Evolutionary conservation across 64 coral and sea anemone species (phyloP).

Genomic region (Montipora capricornis): DNA sequence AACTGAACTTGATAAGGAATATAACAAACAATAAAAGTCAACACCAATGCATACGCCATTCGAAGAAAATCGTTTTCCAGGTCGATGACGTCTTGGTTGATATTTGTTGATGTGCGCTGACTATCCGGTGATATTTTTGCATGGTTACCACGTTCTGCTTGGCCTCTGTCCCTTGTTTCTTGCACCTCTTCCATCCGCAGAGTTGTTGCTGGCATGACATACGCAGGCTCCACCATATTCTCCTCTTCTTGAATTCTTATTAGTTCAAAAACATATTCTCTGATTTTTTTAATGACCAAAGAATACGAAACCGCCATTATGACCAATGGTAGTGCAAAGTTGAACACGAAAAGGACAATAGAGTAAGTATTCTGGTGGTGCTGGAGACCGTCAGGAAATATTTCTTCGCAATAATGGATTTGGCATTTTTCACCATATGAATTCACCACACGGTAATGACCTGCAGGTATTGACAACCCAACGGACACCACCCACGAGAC

Average conservation of each 20-base stretch:
- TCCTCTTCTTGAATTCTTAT: not conserved
- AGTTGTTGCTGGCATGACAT: no score
- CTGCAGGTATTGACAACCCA: conserved; percentile 28
- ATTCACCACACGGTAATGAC: not conserved
- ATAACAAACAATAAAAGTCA: conserved; percentile 72
- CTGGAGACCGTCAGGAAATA: conserved; percentile 33
- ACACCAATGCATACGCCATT: conserved; percentile 78
- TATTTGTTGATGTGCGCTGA: no score
- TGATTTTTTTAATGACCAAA: conserved; percentile 58
- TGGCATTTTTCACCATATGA: conserved; percentile 8
- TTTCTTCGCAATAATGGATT: conserved; percentile 1
- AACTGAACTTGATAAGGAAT: conserved; percentile 78
- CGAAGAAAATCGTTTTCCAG: not conserved
- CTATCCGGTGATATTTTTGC: no score
- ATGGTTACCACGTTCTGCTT: no score
- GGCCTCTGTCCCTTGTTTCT: no score
- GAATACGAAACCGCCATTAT: conserved; percentile 66
- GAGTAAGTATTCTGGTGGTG: conserved; percentile 27
- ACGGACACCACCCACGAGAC: conserved; percentile 56
- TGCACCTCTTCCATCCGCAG: no score
- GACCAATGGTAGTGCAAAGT: conserved; percentile 62
- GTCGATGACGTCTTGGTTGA: no score
- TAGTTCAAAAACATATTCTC: conserved; percentile 55
- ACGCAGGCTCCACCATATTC: not conserved
- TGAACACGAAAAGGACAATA: conserved; percentile 44